Evolutionary conservation across 2,797 vertebrate species (phyloP).

Genomic region (Parauchenoglanis ngamensis): DNA sequence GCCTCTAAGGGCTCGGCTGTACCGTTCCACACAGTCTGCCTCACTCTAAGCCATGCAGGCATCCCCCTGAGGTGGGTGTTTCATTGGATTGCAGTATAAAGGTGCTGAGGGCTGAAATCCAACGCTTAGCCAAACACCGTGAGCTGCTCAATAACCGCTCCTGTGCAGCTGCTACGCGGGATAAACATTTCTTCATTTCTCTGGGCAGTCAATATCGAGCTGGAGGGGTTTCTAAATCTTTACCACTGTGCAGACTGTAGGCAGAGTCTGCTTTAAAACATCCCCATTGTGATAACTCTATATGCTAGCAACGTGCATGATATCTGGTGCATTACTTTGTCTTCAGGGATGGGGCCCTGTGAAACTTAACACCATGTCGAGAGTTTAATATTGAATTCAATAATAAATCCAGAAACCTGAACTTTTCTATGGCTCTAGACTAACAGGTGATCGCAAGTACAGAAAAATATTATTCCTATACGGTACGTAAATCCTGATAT

Average conservation of each 20-base stretch:
- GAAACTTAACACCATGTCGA: too few relatives aligned
- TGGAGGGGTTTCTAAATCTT: neutral
- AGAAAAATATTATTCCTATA: too few relatives aligned
- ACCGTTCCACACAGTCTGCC: constrained; percentile 59
- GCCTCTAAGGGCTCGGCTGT: constrained; percentile 61
- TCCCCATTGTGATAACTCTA: too few relatives aligned
- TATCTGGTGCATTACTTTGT: neutral
- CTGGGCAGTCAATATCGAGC: constrained; percentile 38
- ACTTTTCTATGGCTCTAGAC: too few relatives aligned
- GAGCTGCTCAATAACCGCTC: constrained; percentile 23
- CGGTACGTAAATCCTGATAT: too few relatives aligned
- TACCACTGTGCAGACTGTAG: neutral
- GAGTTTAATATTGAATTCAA: too few relatives aligned
- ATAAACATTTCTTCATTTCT: constrained; percentile 45
- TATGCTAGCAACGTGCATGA: neutral
- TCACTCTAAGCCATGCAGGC: constrained; percentile 48
- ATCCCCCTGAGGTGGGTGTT: constrained; percentile 49
- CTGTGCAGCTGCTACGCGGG: constrained; percentile 25
- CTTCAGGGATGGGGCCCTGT: too few relatives aligned
- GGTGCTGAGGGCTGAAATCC: constrained; percentile 42
- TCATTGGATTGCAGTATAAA: constrained; percentile 58
- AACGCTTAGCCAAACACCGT: constrained; percentile 49
- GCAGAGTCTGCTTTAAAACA: neutral
- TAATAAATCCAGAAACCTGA: too few relatives aligned
- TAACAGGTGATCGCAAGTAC: too few relatives aligned